Percentiles rank a stretch among this genome's conserved stretches.
Evolutionary conservation across 2,113 vertebrate genomes (phyloP).

Genomic region (Syngnathoides biaculeatus): DNA sequence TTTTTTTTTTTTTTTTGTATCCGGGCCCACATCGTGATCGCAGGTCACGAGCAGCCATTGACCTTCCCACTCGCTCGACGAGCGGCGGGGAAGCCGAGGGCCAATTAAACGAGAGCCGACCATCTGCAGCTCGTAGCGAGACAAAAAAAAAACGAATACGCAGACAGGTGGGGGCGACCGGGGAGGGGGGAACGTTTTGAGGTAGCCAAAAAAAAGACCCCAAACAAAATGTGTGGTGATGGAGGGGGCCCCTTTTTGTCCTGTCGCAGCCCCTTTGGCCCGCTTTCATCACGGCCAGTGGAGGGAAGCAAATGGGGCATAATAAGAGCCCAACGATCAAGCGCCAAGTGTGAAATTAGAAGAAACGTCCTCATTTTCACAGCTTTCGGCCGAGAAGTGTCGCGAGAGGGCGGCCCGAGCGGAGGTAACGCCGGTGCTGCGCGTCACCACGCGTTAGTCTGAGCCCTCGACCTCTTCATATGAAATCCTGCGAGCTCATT

Average conservation of each 20-base stretch:
- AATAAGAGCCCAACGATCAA: conserved; percentile 75
- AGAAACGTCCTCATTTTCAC: conserved; percentile 80
- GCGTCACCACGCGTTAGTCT: conserved; percentile 45
- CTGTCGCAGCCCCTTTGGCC: conserved; percentile 67
- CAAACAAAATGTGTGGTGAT: conserved; percentile 74
- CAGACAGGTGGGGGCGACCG: conserved; percentile 53
- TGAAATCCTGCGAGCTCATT: no score
- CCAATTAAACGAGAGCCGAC: conserved; percentile 58
- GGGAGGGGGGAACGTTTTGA: conserved; percentile 49
- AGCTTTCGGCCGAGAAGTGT: conserved; percentile 51
- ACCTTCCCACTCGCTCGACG: conserved; percentile 60
- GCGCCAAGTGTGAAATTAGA: conserved; percentile 76
- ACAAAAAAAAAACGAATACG: conserved; percentile 49
- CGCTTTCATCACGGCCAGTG: conserved; percentile 71
- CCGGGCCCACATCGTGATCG: conserved; percentile 37
- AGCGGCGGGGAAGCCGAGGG: conserved; percentile 38
- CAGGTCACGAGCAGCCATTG: conserved; percentile 60
- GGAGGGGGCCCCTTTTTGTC: conserved; percentile 71
- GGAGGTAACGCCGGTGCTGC: conserved; percentile 47
- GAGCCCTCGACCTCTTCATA: conserved; percentile 35
- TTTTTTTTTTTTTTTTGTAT: background rate
- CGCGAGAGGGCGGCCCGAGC: conserved; percentile 43
- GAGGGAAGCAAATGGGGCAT: conserved; percentile 73
- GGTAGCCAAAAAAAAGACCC: conserved; percentile 59
- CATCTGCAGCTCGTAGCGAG: conserved; percentile 56